Evolutionary conservation across 1,140 invertebrate species (phyloP), one percentile per base, ranked within the genome.

Genomic region (Lepidurus apus): DNA sequence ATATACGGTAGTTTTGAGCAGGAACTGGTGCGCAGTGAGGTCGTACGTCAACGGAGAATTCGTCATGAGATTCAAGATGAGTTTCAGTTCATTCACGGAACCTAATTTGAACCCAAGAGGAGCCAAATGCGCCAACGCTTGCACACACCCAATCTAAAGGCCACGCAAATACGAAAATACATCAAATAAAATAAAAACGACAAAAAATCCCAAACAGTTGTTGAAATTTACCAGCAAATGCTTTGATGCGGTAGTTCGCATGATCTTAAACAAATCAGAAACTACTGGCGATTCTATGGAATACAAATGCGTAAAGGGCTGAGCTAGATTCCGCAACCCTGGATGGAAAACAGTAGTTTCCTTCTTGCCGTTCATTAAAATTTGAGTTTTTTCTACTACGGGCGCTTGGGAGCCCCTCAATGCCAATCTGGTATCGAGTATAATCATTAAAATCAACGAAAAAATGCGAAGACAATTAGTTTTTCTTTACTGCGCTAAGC

Each of bases 1-100:
- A 85, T 92, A 92, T 65, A 89, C 89, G 74, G 87, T 86, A 17
- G 93, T 83, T 43, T 87, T 83, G 7, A 92, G 83, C 7, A 91
- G 83, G 82, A 90, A 87, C 78, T 88, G 86, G 80, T 93, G 91
- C 73, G 88, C 87, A 11, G 87, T 84, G 2, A 93, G 83, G 82
- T 93, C 91, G 73, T 91, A 85, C 74, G 88, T 87, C 6, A 90
- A 82, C 9, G 87, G 84, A 1, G 90, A 89, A 44, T 87, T 88
- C 0, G 86, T 88, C 11, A 92, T 81, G 6, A 92, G 81, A 43
- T 87, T 86, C 9, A 92, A 77, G 80, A 86, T 74, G 9, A 86
- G 81, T 8, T 86, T 86, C 34, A 89, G 81, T 1, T 88, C 83
- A 73, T 86, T 86, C 65, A 84, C 83, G 80, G 81, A 83, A 21